Base-by-base conservation (phyloP, 2,797 vertebrate genomes). In the Microchirus variegatus region DNA sequence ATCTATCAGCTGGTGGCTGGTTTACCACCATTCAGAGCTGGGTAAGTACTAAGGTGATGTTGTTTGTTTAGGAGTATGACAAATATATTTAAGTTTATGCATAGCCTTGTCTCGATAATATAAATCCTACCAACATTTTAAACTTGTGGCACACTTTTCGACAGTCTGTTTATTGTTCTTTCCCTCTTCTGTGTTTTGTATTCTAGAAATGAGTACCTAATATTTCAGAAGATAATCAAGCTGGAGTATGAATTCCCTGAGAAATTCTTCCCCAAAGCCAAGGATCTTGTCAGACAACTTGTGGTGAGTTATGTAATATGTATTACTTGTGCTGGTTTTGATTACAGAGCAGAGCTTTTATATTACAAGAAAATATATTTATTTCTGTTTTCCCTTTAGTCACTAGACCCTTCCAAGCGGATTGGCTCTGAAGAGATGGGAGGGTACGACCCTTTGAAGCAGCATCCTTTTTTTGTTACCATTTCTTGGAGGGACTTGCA, bases 151-250 rank as follows among this genome's bases (percentile, higher is more conserved):
- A 26, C 26, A 26, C 26, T 26, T 26, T 9, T 0, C 1, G 62
- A 56, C 12, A 53, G 2, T 36, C 11, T 44, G 44, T 62, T 36
- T 62, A 17, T 52, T 26, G 1, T 36, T 63, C 2, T 15, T 18
- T 51, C 51, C 2, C 31, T 57, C 43, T 36, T 52, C 2, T 50
- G 2, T 57, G 46, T 53, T 16, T 16, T 63, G 26, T 72, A 17
- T 77, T 81, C 18, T 49, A 99, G 98, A 91, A 99, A 99, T 52
- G 98, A 99, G 50, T 99, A 99, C 91, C 94, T 99, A 86, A 99
- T 99, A 95, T 99, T 99, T 91, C 98, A 99, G 93, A 99, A 99
- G 91, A 99, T 99, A 91, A 99, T 98, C 93, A 99, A 98, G 75
- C 89, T 99, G 93, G 98, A 99, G 80, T 99, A 99, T 81, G 96